phyloP scores from a whole-genome alignment of 1,140 invertebrate genomes.

The Heliconius eleuchia region DNA sequence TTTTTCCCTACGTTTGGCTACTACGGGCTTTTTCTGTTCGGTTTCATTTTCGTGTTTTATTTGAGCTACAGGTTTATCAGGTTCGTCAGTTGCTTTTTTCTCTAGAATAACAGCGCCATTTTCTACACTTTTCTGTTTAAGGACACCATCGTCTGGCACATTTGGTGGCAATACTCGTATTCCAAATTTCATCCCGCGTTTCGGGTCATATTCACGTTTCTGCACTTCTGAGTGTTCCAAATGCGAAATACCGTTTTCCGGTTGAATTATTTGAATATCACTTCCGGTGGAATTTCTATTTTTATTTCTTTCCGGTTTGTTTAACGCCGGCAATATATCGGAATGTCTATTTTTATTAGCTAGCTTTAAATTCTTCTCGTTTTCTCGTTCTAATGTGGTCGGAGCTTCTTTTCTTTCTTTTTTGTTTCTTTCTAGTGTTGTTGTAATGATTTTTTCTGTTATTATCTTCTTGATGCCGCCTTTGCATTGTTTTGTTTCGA shows the following conservation, averaged over 20 bases:
- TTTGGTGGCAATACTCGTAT: constrained; percentile 84
- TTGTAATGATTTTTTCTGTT: constrained; percentile 74
- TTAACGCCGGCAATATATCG: constrained; percentile 51
- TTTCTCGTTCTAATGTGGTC: constrained; percentile 78
- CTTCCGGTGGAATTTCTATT: constrained; percentile 66
- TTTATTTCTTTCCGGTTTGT: constrained; percentile 73
- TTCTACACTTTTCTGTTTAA: constrained; percentile 79
- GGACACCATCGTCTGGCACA: constrained; percentile 75
- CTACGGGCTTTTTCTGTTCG: constrained; percentile 75
- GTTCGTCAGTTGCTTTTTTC: constrained; percentile 78
- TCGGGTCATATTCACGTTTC: constrained; percentile 77
- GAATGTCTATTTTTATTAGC: constrained; percentile 65
- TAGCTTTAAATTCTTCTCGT: constrained; percentile 79
- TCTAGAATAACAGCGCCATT: constrained; percentile 69
- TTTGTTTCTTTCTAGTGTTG: constrained; percentile 77
- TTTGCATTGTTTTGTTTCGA: constrained; percentile 74
- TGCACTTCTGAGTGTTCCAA: constrained; percentile 73
- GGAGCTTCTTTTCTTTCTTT: constrained; percentile 80
- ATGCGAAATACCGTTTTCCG: constrained; percentile 72
- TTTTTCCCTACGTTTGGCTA: constrained; percentile 78
- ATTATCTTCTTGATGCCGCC: constrained; percentile 79
- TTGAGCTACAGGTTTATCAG: constrained; percentile 70
- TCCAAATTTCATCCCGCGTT: constrained; percentile 85
- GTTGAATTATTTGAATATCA: constrained; percentile 75
- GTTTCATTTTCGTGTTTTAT: constrained; percentile 71